Percentiles rank a stretch among this genome's conserved stretches.
These are phyloP conservation scores for Microctenopoma lineatum DNA, from an alignment of 2,797 vertebrate species.

Conservation along the genomic window DNA sequence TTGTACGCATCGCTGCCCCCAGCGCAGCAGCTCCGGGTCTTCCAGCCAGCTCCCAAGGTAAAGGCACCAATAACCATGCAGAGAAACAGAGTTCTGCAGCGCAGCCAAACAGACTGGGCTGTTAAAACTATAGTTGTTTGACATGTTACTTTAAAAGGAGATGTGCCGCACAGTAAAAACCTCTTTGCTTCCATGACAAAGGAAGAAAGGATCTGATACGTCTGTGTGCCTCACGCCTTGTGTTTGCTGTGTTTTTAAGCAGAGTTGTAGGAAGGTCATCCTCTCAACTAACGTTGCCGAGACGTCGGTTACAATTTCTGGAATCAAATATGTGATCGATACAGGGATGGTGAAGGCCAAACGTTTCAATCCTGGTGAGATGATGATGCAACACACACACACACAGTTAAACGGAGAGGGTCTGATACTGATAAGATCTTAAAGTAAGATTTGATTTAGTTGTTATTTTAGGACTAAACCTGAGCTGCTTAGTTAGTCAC, in stretches of 20 bases:
- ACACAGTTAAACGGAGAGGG: too few relatives aligned
- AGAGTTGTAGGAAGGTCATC: slow-evolving; percentile 96
- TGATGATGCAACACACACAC: neutral
- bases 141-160: neutral
- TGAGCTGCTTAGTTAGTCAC: too few relatives aligned
- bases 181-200: neutral
- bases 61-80: neutral
- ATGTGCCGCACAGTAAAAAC: too few relatives aligned
- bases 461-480: too few relatives aligned
- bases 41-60: slow-evolving; percentile 91
- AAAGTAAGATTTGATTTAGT: too few relatives aligned
- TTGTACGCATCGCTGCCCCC: slow-evolving; percentile 95
- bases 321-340: slow-evolving; percentile 96
- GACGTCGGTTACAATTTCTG: slow-evolving; percentile 95
- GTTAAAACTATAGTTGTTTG: neutral
- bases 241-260: slow-evolving; percentile 1
- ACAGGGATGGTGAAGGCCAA: slow-evolving; percentile 99
- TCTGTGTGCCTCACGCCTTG: neutral
- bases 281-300: slow-evolving; percentile 99
- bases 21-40: slow-evolving; percentile 92
- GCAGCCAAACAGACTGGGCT: neutral
- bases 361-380: slow-evolving; percentile 93
- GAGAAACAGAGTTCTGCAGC: neutral
- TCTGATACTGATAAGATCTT: too few relatives aligned
- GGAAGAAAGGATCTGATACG: neutral